Evolutionary conservation across 2,888 invertebrate genomes (phyloP).

Genomic region (Sinohyriopsis cumingii): DNA sequence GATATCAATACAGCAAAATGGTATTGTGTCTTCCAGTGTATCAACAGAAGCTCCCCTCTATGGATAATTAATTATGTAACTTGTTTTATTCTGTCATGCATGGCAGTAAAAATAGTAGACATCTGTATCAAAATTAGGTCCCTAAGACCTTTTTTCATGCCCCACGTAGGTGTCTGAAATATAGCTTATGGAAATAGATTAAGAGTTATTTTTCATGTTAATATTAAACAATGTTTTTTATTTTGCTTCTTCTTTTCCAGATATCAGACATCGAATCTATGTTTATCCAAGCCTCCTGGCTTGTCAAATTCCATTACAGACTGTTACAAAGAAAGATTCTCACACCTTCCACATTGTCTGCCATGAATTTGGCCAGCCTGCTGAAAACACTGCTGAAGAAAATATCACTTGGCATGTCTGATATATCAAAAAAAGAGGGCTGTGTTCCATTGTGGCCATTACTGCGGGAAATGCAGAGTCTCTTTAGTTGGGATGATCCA

Average conservation of each 20-base stretch:
- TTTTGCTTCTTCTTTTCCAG: slow-evolving; percentile 16
- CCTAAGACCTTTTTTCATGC: too few relatives aligned
- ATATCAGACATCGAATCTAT: slow-evolving; percentile 24
- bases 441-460: slow-evolving; percentile 15
- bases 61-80: too few relatives aligned
- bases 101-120: too few relatives aligned
- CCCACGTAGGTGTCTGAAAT: too few relatives aligned
- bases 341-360: slow-evolving; percentile 9
- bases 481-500: slow-evolving; percentile 21
- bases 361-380: slow-evolving; percentile 7
- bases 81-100: too few relatives aligned
- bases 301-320: slow-evolving; percentile 25
- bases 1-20: too few relatives aligned
- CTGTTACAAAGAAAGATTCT: slow-evolving; percentile 31
- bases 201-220: not conserved
- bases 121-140: too few relatives aligned
- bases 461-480: slow-evolving; percentile 24
- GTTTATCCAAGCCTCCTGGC: slow-evolving; percentile 15
- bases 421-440: slow-evolving; percentile 45
- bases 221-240: not conserved
- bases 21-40: too few relatives aligned
- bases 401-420: slow-evolving; percentile 31
- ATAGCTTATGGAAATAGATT: too few relatives aligned
- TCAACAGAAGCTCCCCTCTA: too few relatives aligned
- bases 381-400: slow-evolving; percentile 41